Evolutionary conservation across 2,888 invertebrate species (phyloP).

Genomic region (Autographa gamma): DNA sequence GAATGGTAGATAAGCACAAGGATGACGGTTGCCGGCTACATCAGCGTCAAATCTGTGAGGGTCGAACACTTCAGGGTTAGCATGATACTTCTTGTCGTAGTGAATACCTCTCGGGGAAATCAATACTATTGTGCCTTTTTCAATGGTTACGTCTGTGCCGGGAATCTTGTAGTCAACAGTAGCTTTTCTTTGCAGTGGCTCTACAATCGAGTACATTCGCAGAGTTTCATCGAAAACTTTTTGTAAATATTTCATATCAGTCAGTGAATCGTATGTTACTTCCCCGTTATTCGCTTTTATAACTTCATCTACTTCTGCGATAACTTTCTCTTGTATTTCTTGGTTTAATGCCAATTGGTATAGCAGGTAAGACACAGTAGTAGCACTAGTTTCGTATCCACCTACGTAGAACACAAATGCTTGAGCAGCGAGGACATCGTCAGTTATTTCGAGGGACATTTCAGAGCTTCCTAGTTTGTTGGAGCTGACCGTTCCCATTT

Average conservation of each 20-base stretch:
- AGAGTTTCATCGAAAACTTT: constrained; percentile 78
- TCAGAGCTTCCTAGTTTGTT: constrained; percentile 52
- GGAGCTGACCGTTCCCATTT: constrained; percentile 58
- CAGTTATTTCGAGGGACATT: constrained; percentile 64
- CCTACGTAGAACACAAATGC: constrained; percentile 81
- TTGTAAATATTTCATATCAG: constrained; percentile 76
- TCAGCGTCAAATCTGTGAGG: constrained; percentile 81
- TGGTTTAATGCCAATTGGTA: constrained; percentile 61
- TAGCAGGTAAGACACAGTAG: constrained; percentile 71
- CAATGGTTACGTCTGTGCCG: constrained; percentile 70
- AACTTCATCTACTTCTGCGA: constrained; percentile 68
- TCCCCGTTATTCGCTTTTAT: constrained; percentile 66
- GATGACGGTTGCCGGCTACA: constrained; percentile 66
- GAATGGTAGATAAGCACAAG: constrained; percentile 78
- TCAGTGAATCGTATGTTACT: constrained; percentile 75
- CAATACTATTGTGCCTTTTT: constrained; percentile 70
- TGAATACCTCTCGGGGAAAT: constrained; percentile 76
- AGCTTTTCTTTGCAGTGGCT: constrained; percentile 73
- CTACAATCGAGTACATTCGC: constrained; percentile 81
- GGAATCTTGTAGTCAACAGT: constrained; percentile 72
- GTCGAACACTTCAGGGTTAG: constrained; percentile 79
- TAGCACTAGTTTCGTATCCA: constrained; percentile 82
- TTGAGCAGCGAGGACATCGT: constrained; percentile 75
- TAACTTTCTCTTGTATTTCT: constrained; percentile 74
- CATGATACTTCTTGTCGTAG: constrained; percentile 76